These are phyloP conservation scores for Hydraecia micacea DNA, from an alignment of 2,888 invertebrate species.

Conservation along the genomic window DNA sequence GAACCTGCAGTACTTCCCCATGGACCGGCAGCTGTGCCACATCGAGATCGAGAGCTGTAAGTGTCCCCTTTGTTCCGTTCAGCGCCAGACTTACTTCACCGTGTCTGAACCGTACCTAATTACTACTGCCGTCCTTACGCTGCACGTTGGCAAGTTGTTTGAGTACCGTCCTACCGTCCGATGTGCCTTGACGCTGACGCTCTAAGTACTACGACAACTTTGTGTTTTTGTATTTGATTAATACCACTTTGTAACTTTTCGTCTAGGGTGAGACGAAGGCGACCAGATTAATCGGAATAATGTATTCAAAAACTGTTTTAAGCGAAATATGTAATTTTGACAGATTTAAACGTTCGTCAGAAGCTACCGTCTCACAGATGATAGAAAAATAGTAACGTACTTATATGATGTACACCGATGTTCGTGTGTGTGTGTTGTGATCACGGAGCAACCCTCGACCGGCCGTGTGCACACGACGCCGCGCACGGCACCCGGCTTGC, in stretches of 20 bases:
- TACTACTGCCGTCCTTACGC: conserved; percentile 27
- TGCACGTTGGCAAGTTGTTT: conserved; percentile 44
- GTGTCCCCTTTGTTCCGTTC: conserved; percentile 85
- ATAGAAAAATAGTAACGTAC: conserved; percentile 77
- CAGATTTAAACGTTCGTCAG: conserved; percentile 51
- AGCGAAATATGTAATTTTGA: conserved; percentile 44
- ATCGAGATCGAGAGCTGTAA: conserved; percentile 99
- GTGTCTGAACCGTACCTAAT: conserved; percentile 27
- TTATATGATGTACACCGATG: conserved; percentile 60
- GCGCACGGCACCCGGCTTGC: conserved; percentile 73
- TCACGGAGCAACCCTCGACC: conserved; percentile 74
- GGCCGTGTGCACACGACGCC: conserved; percentile 68
- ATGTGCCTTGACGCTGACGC: conserved; percentile 26
- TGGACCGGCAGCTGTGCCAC: conserved; percentile 97
- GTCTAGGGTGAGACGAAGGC: conserved; percentile 58
- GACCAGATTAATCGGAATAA: conserved; percentile 46
- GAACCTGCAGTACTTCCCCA: conserved; percentile 98
- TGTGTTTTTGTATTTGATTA: conserved; percentile 39
- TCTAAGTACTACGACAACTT: conserved; percentile 26
- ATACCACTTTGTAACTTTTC: conserved; percentile 52
- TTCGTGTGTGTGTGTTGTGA: conserved; percentile 72
- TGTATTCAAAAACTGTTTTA: conserved; percentile 30
- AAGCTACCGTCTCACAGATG: conserved; percentile 69
- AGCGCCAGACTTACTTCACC: conserved; percentile 46
- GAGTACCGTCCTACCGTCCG: conserved; percentile 21